Evolutionary conservation across 1,140 invertebrate species (phyloP).

Genomic region (Heliothis subflexa): DNA sequence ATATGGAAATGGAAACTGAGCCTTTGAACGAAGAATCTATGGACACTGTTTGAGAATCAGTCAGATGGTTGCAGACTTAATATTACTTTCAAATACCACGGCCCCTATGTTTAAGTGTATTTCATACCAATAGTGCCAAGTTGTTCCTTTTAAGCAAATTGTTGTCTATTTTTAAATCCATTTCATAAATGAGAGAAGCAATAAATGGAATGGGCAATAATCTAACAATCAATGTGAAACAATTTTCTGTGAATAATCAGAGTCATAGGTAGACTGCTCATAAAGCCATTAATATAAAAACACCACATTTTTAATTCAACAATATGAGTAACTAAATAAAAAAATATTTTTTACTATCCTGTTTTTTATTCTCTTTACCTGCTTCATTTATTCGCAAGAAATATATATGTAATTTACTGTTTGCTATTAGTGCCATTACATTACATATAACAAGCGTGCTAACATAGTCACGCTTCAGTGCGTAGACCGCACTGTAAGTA

Average conservation of each 20-base stretch:
- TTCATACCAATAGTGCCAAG: conserved; percentile 66
- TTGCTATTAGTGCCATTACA: too few species aligned
- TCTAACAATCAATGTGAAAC: conserved; percentile 28
- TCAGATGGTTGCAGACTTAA: conserved; percentile 60
- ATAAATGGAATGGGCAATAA: conserved; percentile 24
- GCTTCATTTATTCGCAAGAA: neutral
- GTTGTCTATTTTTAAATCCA: conserved; percentile 36
- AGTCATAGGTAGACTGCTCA: conserved; percentile 59
- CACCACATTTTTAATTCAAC: conserved; percentile 63
- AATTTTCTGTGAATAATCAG: conserved; percentile 39
- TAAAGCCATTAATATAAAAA: conserved; percentile 53
- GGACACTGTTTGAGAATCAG: conserved; percentile 80
- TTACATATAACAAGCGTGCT: too few species aligned
- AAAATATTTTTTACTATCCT: conserved; percentile 54
- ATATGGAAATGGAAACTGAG: conserved; percentile 86
- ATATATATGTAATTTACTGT: too few species aligned
- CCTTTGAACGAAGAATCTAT: conserved; percentile 81
- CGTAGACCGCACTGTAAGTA: too few species aligned
- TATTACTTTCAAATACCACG: conserved; percentile 53
- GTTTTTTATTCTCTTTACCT: conserved; percentile 15
- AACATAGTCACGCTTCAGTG: too few species aligned
- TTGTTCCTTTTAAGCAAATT: conserved; percentile 52
- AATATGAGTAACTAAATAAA: conserved; percentile 50
- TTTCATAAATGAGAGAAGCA: neutral
- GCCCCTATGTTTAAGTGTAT: conserved; percentile 55